Evolutionary conservation across 2,113 vertebrate genomes (phyloP), one percentile per base, ranked within the genome.

Genomic region (Notarius quadriscutis): DNA sequence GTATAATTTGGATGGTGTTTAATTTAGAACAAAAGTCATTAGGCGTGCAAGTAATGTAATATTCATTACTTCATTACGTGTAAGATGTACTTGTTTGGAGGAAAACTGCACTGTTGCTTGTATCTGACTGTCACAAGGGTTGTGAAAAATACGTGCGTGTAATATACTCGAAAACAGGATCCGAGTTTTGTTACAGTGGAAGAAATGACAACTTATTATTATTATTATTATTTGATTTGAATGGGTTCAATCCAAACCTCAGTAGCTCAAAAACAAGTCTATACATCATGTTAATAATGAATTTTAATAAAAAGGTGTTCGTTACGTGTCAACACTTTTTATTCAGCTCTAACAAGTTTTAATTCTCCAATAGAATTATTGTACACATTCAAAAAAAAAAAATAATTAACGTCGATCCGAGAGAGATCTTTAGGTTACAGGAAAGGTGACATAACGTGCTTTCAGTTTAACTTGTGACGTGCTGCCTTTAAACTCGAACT

Each of bases 1-100:
- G 87, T 84, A 84, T 84, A 84, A 87, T 87, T 87, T 67, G 74
- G 62, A 79, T 69, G 62, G 69, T 74, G 82, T 78, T 67, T 83
- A 60, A 87, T 84, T 87, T 84, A 63, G 74, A 87, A 67, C 72
- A 84, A 67, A 74, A 87, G 81, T 84, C 58, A 87, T 87, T 87
- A 87, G 62, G 9, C 62, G 48, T 50, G 12, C 30, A 75, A 75
- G 71, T 75, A 72, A 65, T 71, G 86, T 78, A 87, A 87, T 87
- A 84, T 78, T 83, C 53, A 78, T 83, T 11, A 79, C 77, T 75
- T 82, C 48, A 74, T 83, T 22, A 58, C 55, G 34, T 34, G 15
- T 55, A 80, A 80, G 30, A 77, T 50, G 3, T 83, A 65, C 51
- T 84, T 78, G 87, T 87, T 87, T 74, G 51, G 57, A 41, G 71